Conservation (phyloP, 2,888 invertebrate species). For the Coenonympha glycerion region DNA sequence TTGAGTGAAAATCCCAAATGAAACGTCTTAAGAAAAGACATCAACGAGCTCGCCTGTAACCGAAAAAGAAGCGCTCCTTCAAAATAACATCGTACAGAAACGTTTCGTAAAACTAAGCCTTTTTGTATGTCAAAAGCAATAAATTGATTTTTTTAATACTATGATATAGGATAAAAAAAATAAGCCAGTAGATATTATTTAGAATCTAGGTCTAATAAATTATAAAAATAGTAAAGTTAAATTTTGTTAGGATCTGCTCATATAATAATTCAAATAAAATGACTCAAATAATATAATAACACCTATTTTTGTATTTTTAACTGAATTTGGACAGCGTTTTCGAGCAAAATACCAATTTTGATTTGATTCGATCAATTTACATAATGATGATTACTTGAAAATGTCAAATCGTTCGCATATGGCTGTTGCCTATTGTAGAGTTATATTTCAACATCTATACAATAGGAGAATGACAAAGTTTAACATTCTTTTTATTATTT, state of each 20-base stretch:
- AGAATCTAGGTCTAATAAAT: too few relatives aligned
- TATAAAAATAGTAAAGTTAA: too few relatives aligned
- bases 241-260: too few relatives aligned
- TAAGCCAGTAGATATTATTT: too few relatives aligned
- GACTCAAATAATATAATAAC: neutral
- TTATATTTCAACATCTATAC: neutral
- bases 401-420: slow-evolving; percentile 5
- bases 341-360: neutral
- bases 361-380: neutral
- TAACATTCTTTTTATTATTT: neutral
- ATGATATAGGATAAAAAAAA: too few relatives aligned
- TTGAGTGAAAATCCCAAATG: neutral
- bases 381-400: slow-evolving; percentile 5
- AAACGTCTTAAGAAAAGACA: slow-evolving; percentile 52
- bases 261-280: too few relatives aligned
- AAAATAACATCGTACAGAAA: neutral
- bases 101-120: too few relatives aligned
- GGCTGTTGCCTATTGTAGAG: neutral
- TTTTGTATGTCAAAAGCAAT: too few relatives aligned
- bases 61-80: slow-evolving; percentile 7
- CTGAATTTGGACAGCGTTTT: neutral
- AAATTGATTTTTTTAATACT: too few relatives aligned
- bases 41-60: slow-evolving; percentile 48
- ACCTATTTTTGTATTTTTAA: neutral
- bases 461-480: neutral